Conservation (phyloP, 1,140 invertebrate species). For the Polypedilum vanderplanki region DNA sequence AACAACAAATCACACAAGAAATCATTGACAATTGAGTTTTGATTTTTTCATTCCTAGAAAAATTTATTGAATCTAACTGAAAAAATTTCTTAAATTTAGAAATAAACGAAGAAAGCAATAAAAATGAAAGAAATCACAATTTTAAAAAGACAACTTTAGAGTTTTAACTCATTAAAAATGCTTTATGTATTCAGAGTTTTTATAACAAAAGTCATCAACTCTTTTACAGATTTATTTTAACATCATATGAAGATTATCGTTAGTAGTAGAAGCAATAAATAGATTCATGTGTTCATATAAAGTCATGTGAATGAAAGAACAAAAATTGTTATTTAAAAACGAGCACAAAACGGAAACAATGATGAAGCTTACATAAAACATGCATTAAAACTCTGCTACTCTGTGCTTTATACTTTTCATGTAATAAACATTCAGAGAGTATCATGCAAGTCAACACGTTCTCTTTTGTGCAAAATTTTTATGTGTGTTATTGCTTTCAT, state of each 20-base stretch:
- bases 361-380: slow-evolving; percentile 11
- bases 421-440: neutral
- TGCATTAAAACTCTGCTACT: neutral
- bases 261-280: neutral
- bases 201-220: too few species aligned
- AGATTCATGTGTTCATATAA: neutral
- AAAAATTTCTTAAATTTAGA: too few species aligned
- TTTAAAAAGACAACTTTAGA: neutral
- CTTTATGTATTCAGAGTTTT: neutral
- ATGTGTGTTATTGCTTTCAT: neutral
- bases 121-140: neutral
- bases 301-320: neutral
- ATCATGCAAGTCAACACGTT: neutral
- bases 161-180: neutral
- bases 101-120: slow-evolving; percentile 9
- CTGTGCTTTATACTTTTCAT: neutral
- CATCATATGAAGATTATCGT: neutral
- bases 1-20: too few species aligned
- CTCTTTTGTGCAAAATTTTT: neutral
- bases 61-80: too few species aligned
- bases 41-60: too few species aligned
- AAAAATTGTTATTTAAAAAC: neutral
- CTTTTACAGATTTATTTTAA: neutral
- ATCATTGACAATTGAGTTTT: too few species aligned
- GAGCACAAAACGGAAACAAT: neutral